phyloP scores from a whole-genome alignment of 1,140 invertebrate species.

The Aphis gossypii region DNA sequence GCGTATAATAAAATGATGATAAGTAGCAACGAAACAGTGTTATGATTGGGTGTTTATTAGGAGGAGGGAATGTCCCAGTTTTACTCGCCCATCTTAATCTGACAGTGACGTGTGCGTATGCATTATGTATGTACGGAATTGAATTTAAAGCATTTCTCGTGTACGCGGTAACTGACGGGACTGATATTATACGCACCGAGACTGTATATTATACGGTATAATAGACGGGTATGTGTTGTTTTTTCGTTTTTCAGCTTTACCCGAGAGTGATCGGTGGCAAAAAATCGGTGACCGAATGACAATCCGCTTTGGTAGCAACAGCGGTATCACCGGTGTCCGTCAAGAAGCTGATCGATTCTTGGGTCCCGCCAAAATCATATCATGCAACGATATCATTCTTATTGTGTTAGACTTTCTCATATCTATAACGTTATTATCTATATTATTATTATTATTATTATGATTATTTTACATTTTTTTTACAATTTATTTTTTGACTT shows the following conservation, averaged over 20 bases:
- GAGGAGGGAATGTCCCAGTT: neutral
- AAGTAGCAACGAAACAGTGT: neutral
- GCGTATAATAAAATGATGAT: neutral
- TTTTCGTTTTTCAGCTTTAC: constrained; percentile 41
- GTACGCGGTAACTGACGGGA: neutral
- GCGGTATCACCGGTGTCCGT: neutral
- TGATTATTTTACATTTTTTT: constrained; percentile 2
- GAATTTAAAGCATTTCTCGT: constrained; percentile 2
- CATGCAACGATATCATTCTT: constrained; percentile 35
- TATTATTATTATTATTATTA: constrained; percentile 5
- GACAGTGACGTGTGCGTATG: neutral
- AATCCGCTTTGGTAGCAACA: neutral
- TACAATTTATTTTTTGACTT: neutral
- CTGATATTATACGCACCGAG: neutral
- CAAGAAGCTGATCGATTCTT: constrained; percentile 24
- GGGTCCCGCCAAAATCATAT: constrained; percentile 42
- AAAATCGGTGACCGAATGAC: constrained; percentile 26
- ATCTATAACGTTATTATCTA: constrained; percentile 27
- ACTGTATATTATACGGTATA: neutral
- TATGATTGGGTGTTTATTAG: neutral
- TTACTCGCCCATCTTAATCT: neutral
- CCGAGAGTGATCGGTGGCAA: constrained; percentile 27
- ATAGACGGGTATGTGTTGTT: neutral
- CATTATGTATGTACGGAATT: neutral
- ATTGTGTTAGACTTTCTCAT: constrained; percentile 32